phyloP scores from a whole-genome alignment of 2,797 vertebrate species.

The Enteromius trimaculatus region DNA sequence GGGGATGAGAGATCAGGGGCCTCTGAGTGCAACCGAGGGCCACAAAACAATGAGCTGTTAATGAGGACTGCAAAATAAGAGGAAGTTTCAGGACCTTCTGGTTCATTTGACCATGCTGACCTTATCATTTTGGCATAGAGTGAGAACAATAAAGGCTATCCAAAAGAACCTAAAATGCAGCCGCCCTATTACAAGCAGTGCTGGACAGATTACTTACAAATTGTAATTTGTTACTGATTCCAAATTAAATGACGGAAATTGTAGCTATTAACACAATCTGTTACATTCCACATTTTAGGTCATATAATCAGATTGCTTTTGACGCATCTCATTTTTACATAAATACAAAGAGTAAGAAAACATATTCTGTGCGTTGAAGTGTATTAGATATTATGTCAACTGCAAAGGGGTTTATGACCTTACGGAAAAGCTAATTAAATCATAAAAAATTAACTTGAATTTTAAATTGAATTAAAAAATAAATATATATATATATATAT shows the following conservation, averaged over 20 bases:
- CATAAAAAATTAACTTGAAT: too few relatives aligned
- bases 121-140: constrained; percentile 3
- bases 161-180: too few relatives aligned
- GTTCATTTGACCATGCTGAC: constrained; percentile 37
- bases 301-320: neutral
- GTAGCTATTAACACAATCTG: too few relatives aligned
- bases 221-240: neutral
- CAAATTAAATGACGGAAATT: neutral
- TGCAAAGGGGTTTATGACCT: neutral
- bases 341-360: neutral
- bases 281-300: too few relatives aligned
- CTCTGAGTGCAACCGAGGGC: constrained; percentile 55
- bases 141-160: neutral
- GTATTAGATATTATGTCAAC: neutral
- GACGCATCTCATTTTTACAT: neutral
- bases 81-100: constrained; percentile 45
- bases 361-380: neutral
- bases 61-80: constrained; percentile 52
- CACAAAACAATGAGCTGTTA: constrained; percentile 54
- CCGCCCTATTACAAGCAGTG: neutral
- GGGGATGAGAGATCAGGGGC: constrained; percentile 64
- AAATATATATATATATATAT: too few relatives aligned
- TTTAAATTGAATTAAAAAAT: too few relatives aligned
- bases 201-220: neutral
- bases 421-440: neutral